Conservation (phyloP, 2,113 vertebrate genomes). For the Theristicus caerulescens region DNA sequence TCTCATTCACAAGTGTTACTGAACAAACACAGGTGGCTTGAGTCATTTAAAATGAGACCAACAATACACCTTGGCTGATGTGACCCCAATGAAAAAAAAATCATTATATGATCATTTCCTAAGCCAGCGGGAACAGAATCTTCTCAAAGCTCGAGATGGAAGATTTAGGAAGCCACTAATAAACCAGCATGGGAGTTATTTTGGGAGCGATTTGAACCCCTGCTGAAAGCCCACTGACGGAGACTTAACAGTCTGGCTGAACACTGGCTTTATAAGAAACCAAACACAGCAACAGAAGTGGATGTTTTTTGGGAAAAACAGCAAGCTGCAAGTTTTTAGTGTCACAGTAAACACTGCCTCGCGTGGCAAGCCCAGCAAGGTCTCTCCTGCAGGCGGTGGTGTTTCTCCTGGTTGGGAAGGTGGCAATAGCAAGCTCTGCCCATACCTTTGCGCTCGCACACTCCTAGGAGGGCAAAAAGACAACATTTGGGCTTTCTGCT, state of each 20-base stretch:
- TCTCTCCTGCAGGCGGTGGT: not conserved
- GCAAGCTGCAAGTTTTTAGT: not conserved
- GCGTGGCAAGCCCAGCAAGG: not conserved
- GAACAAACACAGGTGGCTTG: not conserved
- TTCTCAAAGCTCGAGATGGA: not conserved
- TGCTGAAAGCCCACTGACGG: not conserved
- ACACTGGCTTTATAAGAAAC: not conserved
- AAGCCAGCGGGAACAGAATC: not conserved
- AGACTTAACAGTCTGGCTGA: not conserved
- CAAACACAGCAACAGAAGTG: not conserved
- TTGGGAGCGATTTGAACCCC: not conserved
- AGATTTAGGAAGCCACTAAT: not conserved
- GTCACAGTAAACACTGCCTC: not conserved
- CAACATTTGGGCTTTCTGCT: not conserved
- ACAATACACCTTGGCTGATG: not conserved
- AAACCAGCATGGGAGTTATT: not conserved
- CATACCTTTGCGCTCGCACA: fast-evolving
- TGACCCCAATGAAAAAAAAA: not conserved
- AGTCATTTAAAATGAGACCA: not conserved
- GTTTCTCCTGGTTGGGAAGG: not conserved
- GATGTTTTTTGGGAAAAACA: not conserved
- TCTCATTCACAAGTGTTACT: not conserved
- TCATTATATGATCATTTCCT: not conserved
- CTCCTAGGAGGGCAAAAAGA: not conserved
- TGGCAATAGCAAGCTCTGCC: not conserved